phyloP scores from a whole-genome alignment of 2,888 invertebrate genomes.

The Rugalucina vietnamica region DNA sequence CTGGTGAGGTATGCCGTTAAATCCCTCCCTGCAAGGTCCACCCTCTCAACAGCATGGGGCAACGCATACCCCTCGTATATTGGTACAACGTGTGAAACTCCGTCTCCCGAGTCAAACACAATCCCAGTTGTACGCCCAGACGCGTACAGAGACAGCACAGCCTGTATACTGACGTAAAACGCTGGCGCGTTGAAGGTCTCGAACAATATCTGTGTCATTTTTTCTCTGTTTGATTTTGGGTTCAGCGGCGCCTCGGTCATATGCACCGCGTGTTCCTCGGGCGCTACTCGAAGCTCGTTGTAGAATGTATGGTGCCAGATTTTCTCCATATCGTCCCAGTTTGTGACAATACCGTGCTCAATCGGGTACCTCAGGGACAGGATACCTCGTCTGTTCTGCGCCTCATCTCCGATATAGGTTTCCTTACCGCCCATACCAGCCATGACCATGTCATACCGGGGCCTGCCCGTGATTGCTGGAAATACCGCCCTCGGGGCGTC shows the following conservation, averaged over 20 bases:
- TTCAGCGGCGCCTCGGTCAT: slow-evolving; percentile 50
- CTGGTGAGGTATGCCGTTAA: slow-evolving; percentile 69
- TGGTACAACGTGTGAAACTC: slow-evolving; percentile 90
- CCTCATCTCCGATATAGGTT: slow-evolving; percentile 78
- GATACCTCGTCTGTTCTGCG: slow-evolving; percentile 76
- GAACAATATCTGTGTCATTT: slow-evolving; percentile 65
- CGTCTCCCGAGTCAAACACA: slow-evolving; percentile 76
- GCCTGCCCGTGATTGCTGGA: slow-evolving; percentile 47
- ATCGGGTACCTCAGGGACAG: slow-evolving; percentile 77
- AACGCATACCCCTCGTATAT: slow-evolving; percentile 89
- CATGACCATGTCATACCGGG: slow-evolving; percentile 51
- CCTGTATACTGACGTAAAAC: slow-evolving; percentile 77
- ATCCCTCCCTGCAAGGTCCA: slow-evolving; percentile 71
- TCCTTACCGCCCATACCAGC: slow-evolving; percentile 76
- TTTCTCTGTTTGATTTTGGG: slow-evolving; percentile 54
- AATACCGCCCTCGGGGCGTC: slow-evolving; percentile 53
- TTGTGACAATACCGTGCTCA: slow-evolving; percentile 76
- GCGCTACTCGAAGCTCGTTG: slow-evolving; percentile 91
- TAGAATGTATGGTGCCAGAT: too few species aligned
- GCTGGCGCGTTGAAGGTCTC: slow-evolving; percentile 70
- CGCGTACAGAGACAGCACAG: slow-evolving; percentile 76
- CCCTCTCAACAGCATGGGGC: slow-evolving; percentile 70
- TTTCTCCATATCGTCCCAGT: slow-evolving; percentile 75
- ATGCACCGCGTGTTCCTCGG: slow-evolving; percentile 93
- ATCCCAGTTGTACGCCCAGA: slow-evolving; percentile 89